Evolutionary conservation across 2,797 vertebrate genomes (phyloP).

Genomic region (Halcyon leucocephala): DNA sequence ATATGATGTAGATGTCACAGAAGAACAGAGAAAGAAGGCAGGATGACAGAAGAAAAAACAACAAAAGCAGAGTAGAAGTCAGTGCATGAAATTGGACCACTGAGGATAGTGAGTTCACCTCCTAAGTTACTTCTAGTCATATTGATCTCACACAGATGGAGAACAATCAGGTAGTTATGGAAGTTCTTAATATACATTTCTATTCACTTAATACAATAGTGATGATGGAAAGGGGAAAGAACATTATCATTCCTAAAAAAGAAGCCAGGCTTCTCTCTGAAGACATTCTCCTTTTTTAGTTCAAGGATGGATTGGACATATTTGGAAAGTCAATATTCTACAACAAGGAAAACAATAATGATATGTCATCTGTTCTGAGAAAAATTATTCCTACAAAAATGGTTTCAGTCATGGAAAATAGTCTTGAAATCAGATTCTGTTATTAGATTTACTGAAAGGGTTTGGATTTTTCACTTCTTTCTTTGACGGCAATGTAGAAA

Average conservation of each 20-base stretch:
- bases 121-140: neutral
- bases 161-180: neutral
- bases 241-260: neutral
- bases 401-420: conserved; percentile 39
- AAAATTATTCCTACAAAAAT: conserved; percentile 28
- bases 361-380: conserved; percentile 35
- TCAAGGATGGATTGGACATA: neutral
- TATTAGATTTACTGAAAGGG: conserved; percentile 21
- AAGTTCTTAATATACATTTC: neutral
- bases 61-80: neutral
- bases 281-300: neutral
- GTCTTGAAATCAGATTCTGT: conserved; percentile 26
- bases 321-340: conserved; percentile 6
- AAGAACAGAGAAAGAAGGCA: neutral
- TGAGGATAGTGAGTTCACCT: neutral
- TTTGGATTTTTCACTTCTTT: conserved; percentile 18
- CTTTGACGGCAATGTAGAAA: neutral
- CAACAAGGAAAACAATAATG: conserved; percentile 46
- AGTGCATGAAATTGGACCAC: neutral
- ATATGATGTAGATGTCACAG: neutral
- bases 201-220: neutral
- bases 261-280: neutral
- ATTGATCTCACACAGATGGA: neutral
- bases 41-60: neutral
- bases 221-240: neutral